Conservation (phyloP, 23 tunicate genomes). For the Halocynthia roretzi region DNA sequence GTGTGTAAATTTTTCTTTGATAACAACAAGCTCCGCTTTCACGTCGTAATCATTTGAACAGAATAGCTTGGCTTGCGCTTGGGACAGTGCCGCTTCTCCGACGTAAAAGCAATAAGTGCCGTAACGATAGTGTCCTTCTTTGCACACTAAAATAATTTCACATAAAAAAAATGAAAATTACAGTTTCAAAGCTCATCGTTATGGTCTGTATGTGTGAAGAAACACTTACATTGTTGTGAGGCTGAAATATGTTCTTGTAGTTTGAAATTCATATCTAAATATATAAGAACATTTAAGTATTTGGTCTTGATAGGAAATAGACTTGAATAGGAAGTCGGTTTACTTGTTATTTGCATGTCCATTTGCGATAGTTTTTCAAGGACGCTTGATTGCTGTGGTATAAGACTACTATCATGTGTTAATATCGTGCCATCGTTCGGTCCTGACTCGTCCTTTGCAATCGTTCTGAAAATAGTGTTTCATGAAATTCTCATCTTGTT, state of each 20-base stretch:
- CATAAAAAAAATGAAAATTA: background rate
- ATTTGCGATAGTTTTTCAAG: background rate
- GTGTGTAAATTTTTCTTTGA: conserved; percentile 51
- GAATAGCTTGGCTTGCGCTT: conserved; percentile 33
- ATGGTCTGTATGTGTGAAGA: background rate
- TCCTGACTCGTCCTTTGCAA: background rate
- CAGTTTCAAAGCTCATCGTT: background rate
- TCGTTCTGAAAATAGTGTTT: background rate
- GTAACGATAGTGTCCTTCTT: conserved; percentile 55
- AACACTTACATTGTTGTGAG: conserved; percentile 3
- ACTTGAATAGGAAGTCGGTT: background rate
- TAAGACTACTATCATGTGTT: background rate
- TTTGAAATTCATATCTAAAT: background rate
- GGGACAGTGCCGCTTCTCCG: conserved; percentile 38
- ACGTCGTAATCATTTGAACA: conserved; percentile 34
- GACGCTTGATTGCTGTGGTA: conserved; percentile 1
- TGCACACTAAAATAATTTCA: conserved; percentile 17
- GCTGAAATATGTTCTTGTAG: background rate
- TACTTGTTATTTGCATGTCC: conserved; percentile 5
- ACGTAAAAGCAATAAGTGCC: conserved; percentile 62
- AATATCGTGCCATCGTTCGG: background rate
- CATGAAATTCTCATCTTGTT: no score
- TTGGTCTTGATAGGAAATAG: background rate
- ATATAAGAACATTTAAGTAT: background rate
- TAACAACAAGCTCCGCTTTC: conserved; percentile 44